Percentiles rank a stretch among this genome's conserved stretches.
Evolutionary conservation across 2,888 invertebrate genomes (phyloP).

Genomic region (Hirtodrosophila duncani): DNA sequence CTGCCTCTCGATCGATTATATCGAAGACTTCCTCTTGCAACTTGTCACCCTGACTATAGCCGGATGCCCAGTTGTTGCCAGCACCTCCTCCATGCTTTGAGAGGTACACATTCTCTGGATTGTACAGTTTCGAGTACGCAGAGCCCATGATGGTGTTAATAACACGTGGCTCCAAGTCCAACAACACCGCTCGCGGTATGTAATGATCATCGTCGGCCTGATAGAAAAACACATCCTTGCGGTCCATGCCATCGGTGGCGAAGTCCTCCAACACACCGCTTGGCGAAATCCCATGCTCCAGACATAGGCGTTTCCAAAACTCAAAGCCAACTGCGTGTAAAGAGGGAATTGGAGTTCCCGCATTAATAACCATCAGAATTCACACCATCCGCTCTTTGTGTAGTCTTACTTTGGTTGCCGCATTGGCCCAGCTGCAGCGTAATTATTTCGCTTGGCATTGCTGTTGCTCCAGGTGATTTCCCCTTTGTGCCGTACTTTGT

Average conservation of each 20-base stretch:
- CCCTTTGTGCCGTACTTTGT: background rate
- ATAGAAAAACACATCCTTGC: constrained; percentile 99
- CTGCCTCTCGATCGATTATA: constrained; percentile 98
- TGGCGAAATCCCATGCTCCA: constrained; percentile 98
- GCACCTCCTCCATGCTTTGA: constrained; percentile 99
- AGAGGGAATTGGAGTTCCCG: too few relatives aligned
- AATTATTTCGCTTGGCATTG: constrained; percentile 99
- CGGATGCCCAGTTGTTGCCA: constrained; percentile 99
- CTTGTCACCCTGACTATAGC: constrained; percentile 95
- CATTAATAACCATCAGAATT: background rate
- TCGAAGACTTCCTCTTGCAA: constrained; percentile 98
- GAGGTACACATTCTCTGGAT: constrained; percentile 97
- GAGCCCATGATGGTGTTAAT: constrained; percentile 98
- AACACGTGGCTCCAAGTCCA: constrained; percentile 98
- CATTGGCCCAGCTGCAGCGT: constrained; percentile 99
- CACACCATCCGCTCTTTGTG: too few relatives aligned
- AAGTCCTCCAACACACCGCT: constrained; percentile 95
- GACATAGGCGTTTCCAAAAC: constrained; percentile 98
- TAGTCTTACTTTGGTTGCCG: constrained; percentile 95
- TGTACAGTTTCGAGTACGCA: constrained; percentile 96
- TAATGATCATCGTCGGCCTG: constrained; percentile 99
- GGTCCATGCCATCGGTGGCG: constrained; percentile 94
- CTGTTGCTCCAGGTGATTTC: constrained; percentile 4
- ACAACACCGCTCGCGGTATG: constrained; percentile 95
- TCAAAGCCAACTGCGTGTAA: constrained; percentile 91